Evolutionary conservation across 2,797 vertebrate genomes (phyloP).

Genomic region (Enteromius paludinosus): DNA sequence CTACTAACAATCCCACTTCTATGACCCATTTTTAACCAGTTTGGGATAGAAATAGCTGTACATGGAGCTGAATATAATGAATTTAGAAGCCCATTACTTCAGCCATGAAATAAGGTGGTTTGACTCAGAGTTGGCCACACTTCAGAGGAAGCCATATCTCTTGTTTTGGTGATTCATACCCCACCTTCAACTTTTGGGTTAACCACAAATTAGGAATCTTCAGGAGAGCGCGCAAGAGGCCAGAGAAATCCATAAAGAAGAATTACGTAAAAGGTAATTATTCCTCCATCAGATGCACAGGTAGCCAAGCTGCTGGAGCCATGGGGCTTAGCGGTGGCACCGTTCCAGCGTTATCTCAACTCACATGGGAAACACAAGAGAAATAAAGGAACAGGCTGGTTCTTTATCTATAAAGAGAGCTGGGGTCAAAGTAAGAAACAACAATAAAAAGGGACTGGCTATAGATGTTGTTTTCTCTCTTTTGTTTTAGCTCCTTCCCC

Average conservation of each 20-base stretch:
- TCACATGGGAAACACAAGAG: constrained; percentile 44
- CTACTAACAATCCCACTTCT: constrained; percentile 19
- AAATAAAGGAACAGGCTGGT: constrained; percentile 42
- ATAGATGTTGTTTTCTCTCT: constrained; percentile 21
- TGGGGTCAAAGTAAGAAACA: constrained; percentile 1
- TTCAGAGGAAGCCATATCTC: constrained; percentile 40
- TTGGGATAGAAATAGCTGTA: constrained; percentile 8
- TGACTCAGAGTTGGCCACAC: constrained; percentile 29
- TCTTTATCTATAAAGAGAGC: constrained; percentile 41
- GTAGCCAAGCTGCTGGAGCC: constrained; percentile 48
- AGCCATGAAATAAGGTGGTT: constrained; percentile 36
- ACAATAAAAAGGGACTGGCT: neutral
- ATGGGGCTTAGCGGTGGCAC: constrained; percentile 49
- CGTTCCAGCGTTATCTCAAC: constrained; percentile 47
- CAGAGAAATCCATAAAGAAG: constrained; percentile 59
- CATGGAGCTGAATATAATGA: constrained; percentile 11
- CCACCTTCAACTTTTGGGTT: constrained; percentile 40
- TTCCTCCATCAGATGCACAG: constrained; percentile 58
- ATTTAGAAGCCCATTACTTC: constrained; percentile 43
- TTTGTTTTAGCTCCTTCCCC: constrained; percentile 4
- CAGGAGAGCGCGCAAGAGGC: constrained; percentile 27
- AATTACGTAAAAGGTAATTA: constrained; percentile 64
- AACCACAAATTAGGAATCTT: constrained; percentile 50
- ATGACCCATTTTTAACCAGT: constrained; percentile 22
- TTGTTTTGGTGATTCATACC: constrained; percentile 35